Conservation (phyloP, 2,888 invertebrate genomes). For the Latrodectus elegans region DNA sequence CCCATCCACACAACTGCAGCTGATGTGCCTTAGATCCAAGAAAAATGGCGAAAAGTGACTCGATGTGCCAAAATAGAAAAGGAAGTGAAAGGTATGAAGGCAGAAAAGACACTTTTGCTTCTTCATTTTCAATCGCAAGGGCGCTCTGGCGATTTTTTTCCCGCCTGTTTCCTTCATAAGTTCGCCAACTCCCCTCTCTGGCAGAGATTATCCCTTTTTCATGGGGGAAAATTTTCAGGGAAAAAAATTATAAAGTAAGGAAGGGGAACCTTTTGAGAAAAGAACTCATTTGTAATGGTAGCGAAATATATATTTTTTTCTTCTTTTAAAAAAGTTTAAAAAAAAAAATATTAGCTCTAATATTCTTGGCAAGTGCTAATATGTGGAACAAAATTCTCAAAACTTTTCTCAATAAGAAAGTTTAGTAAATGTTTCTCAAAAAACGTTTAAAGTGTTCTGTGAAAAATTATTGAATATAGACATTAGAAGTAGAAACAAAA, state of each 20-base stretch:
- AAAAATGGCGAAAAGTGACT: constrained; percentile 49
- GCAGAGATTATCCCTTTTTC: constrained; percentile 66
- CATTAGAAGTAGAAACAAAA: no score
- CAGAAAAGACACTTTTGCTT: constrained; percentile 23
- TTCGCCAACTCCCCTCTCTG: constrained; percentile 10
- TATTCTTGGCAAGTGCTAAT: constrained; percentile 48
- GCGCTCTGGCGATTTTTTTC: constrained; percentile 10
- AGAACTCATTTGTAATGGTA: constrained; percentile 47
- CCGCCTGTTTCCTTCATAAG: constrained; percentile 6
- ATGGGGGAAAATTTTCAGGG: constrained; percentile 23
- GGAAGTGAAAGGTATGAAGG: constrained; percentile 12
- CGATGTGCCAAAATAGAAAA: constrained; percentile 29
- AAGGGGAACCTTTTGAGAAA: constrained; percentile 14
- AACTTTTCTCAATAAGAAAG: no score
- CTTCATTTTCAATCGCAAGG: constrained; percentile 51
- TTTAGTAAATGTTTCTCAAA: no score
- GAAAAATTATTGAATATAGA: no score
- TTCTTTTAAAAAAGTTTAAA: not conserved
- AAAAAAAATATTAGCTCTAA: constrained; percentile 20
- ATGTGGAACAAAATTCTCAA: not conserved
- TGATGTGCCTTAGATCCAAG: constrained; percentile 58
- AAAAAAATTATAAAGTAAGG: constrained; percentile 16
- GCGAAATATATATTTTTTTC: not conserved
- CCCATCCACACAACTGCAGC: constrained; percentile 48
- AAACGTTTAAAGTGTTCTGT: no score